These are phyloP conservation scores for Eriocheir sinensis DNA, from an alignment of 1,140 invertebrate species.

Conservation along the genomic window DNA sequence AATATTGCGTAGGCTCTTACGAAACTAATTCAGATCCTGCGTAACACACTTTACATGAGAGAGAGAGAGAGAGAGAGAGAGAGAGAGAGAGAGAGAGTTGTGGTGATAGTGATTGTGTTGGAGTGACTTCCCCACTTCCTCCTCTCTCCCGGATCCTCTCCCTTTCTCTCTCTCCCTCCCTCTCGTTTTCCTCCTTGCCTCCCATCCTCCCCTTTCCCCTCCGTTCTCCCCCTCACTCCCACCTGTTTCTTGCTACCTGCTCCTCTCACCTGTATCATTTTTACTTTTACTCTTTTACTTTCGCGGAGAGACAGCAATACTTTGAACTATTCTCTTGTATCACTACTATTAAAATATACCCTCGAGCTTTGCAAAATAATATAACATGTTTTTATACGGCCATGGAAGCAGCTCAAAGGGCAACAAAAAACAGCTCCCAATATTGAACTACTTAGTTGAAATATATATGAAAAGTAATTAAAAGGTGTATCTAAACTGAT, in stretches of 20 bases:
- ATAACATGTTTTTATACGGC: no score
- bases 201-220: background rate
- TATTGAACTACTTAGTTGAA: no score
- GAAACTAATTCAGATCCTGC: no score
- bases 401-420: no score
- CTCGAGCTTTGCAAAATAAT: no score
- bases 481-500: no score
- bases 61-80: constrained; percentile 20
- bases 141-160: background rate
- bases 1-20: no score
- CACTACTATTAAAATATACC: background rate
- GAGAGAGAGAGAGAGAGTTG: background rate
- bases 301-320: background rate
- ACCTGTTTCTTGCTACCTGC: no score
- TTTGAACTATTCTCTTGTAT: background rate
- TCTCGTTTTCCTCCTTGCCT: background rate
- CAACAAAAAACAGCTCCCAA: no score
- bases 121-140: background rate
- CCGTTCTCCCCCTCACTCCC: background rate
- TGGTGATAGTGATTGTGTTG: background rate
- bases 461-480: no score
- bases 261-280: no score
- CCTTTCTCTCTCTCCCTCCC: background rate
- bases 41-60: no score
- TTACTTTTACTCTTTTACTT: background rate